phyloP scores from a whole-genome alignment of 2,113 vertebrate species.

The Hepsetus odoe region DNA sequence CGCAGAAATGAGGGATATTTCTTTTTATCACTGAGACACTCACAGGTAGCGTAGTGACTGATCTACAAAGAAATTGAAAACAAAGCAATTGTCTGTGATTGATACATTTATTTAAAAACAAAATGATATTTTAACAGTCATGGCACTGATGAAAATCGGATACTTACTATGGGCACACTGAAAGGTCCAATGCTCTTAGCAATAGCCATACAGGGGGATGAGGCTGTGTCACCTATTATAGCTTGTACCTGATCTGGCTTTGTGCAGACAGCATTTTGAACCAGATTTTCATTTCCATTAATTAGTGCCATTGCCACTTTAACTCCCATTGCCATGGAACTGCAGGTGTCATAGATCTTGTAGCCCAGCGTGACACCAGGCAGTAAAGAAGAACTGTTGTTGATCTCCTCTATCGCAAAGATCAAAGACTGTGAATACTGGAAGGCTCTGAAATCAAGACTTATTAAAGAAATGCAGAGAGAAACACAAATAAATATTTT shows the following conservation, averaged over 20 bases:
- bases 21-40: slow-evolving; percentile 60
- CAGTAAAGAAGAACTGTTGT: slow-evolving; percentile 71
- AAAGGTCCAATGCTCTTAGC: slow-evolving; percentile 70
- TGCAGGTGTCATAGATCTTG: slow-evolving; percentile 72
- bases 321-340: slow-evolving; percentile 61
- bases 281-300: slow-evolving; percentile 58
- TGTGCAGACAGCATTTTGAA: slow-evolving; percentile 51
- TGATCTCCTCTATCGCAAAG: slow-evolving; percentile 76
- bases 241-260: slow-evolving; percentile 66
- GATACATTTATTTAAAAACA: no score
- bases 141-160: no score
- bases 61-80: slow-evolving; percentile 55
- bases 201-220: slow-evolving; percentile 68
- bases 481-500: not conserved
- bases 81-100: no score
- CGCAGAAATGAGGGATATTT: slow-evolving; percentile 58
- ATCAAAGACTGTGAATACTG: slow-evolving; percentile 73
- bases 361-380: slow-evolving; percentile 73
- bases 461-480: slow-evolving; percentile 31
- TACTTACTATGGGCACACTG: slow-evolving; percentile 66
- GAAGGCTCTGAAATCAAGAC: slow-evolving; percentile 72
- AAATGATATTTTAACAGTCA: not conserved
- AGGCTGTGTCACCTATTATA: slow-evolving; percentile 71
- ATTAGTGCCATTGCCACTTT: slow-evolving; percentile 64
- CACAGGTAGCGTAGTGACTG: slow-evolving; percentile 64